These are phyloP conservation scores for Porites australiensis DNA, from an alignment of 64 coral and sea anemone species.

Conservation along the genomic window DNA sequence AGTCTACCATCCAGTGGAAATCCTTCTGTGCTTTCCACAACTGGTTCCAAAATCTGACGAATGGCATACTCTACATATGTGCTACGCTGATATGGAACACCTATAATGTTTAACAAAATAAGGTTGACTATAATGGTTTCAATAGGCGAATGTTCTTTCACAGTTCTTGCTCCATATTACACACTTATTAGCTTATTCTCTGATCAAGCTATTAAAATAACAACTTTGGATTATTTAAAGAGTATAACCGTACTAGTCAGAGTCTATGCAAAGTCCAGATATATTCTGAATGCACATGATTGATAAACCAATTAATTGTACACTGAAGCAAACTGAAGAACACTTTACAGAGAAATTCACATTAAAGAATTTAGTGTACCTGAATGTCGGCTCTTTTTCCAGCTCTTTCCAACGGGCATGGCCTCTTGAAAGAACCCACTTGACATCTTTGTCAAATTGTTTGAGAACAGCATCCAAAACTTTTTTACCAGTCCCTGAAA, in stretches of 20 bases:
- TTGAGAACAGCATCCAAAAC: constrained; percentile 68
- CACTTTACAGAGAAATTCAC: no score
- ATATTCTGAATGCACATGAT: no score
- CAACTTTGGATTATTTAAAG: no score
- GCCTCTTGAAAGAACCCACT: constrained; percentile 91
- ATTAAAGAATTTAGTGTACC: constrained; percentile 32
- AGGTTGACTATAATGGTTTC: neutral
- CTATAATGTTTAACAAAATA: constrained; percentile 34
- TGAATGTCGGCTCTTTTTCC: constrained; percentile 96
- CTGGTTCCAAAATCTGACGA: constrained; percentile 89
- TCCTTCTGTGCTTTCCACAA: constrained; percentile 51
- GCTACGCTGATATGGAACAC: constrained; percentile 71
- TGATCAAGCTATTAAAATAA: no score
- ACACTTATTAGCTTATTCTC: no score
- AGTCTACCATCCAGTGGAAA: constrained; percentile 62
- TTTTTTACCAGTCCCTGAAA: constrained; percentile 58
- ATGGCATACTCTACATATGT: constrained; percentile 93
- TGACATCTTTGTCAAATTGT: constrained; percentile 84
- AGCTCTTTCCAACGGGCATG: constrained; percentile 92
- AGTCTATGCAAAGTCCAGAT: no score
- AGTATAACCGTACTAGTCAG: no score
- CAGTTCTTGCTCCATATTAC: no score
- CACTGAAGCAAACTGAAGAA: no score
- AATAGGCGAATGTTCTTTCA: no score
- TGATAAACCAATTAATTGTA: no score